These are phyloP conservation scores for Pecten maximus DNA, from an alignment of 2,888 invertebrate species.

Conservation along the genomic window DNA sequence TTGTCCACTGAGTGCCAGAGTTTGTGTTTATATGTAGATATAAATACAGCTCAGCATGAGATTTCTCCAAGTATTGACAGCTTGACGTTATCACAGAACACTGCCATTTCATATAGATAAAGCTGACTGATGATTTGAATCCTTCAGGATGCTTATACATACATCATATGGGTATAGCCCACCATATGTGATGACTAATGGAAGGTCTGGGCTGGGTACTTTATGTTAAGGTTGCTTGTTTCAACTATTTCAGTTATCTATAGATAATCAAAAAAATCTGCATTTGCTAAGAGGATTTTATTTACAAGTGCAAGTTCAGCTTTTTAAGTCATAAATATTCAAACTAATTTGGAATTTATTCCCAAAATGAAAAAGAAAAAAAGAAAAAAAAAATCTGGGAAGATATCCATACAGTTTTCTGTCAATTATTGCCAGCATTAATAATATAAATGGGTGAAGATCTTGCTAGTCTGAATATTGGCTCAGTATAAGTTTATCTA, in stretches of 20 bases:
- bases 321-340: not conserved
- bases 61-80: not conserved
- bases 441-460: not conserved
- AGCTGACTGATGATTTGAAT: not conserved
- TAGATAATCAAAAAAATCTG: too few relatives aligned
- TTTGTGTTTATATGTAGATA: not conserved
- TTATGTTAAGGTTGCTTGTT: not conserved
- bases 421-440: not conserved
- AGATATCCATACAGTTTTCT: too few relatives aligned
- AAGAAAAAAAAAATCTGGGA: too few relatives aligned
- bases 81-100: not conserved
- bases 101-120: not conserved
- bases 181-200: slow-evolving; percentile 2
- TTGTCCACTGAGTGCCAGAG: not conserved
- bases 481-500: too few relatives aligned
- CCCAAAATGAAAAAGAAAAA: too few relatives aligned
- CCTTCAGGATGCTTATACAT: not conserved
- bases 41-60: not conserved
- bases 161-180: not conserved
- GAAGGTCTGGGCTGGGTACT: not conserved
- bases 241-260: slow-evolving; percentile 1
- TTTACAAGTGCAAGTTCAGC: not conserved
- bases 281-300: not conserved
- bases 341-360: not conserved
- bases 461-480: not conserved